These are phyloP conservation scores for Macrotrachela quadricornifera DNA, from an alignment of 1,140 invertebrate species.

Conservation along the genomic window DNA sequence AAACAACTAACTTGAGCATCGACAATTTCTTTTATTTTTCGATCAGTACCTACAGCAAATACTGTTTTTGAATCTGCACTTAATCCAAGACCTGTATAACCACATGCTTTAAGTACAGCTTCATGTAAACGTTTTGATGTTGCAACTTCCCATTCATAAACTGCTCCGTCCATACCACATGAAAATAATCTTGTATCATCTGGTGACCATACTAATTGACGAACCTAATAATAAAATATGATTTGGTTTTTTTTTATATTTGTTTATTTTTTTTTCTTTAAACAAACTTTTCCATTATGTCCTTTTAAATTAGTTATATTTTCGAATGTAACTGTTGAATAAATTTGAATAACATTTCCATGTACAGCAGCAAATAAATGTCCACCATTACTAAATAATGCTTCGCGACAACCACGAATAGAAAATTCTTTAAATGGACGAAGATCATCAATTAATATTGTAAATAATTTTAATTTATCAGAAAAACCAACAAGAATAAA, in stretches of 20 bases:
- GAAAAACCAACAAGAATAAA: conserved; percentile 69
- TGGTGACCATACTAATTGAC: conserved; percentile 47
- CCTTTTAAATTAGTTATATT: conserved; percentile 50
- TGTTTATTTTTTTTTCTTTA: conserved; percentile 10
- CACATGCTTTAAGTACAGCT: conserved; percentile 49
- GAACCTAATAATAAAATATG: conserved; percentile 12
- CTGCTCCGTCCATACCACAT: conserved; percentile 58
- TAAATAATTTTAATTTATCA: conserved; percentile 62
- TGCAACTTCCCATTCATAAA: conserved; percentile 63
- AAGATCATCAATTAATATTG: conserved; percentile 65
- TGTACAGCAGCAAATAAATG: conserved; percentile 59
- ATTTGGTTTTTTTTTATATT: too few relatives aligned
- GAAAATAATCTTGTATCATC: conserved; percentile 53
- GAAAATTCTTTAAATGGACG: conserved; percentile 49
- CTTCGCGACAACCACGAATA: conserved; percentile 44
- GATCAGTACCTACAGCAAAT: conserved; percentile 53
- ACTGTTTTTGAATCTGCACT: conserved; percentile 42
- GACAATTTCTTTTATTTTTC: conserved; percentile 50
- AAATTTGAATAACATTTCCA: conserved; percentile 52
- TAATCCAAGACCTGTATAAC: conserved; percentile 37
- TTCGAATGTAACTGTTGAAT: conserved; percentile 48
- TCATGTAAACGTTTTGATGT: conserved; percentile 47
- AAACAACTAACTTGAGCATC: conserved; percentile 33
- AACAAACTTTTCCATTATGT: conserved; percentile 44
- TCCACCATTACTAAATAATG: conserved; percentile 50